phyloP scores from a whole-genome alignment of 1,140 invertebrate species.

The Bombus superbus region DNA sequence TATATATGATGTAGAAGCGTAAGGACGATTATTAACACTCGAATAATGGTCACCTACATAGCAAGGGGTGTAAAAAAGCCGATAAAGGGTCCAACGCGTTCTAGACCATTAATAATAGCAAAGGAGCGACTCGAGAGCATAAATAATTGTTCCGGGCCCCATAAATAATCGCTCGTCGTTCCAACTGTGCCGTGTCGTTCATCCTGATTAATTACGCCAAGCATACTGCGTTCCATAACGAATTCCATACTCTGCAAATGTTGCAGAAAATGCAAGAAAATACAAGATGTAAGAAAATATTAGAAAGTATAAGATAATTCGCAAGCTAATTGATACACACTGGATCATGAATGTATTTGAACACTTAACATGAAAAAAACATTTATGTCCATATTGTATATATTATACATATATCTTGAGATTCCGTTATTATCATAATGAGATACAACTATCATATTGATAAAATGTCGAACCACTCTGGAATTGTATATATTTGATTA shows the following conservation, averaged over 20 bases:
- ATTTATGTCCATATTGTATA: background rate
- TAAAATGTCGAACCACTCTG: too few relatives aligned
- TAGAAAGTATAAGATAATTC: background rate
- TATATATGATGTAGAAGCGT: background rate
- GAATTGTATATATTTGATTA: too few relatives aligned
- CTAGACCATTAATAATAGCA: slow-evolving; percentile 22
- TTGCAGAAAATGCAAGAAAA: background rate
- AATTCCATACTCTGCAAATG: background rate
- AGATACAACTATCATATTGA: too few relatives aligned
- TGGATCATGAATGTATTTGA: background rate
- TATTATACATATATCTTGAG: too few relatives aligned
- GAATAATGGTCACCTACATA: slow-evolving; percentile 16
- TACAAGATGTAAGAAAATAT: background rate
- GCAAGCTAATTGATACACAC: background rate
- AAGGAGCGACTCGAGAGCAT: background rate
- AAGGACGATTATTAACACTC: background rate
- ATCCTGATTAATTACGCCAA: background rate
- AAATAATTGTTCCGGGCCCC: slow-evolving; percentile 23
- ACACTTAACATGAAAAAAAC: background rate
- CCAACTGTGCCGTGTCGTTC: background rate
- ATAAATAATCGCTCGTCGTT: slow-evolving; percentile 25
- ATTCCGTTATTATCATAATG: too few relatives aligned
- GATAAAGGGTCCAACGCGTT: slow-evolving; percentile 7
- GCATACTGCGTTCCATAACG: background rate
- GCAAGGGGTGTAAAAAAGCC: slow-evolving; percentile 11